Base-by-base conservation (phyloP, 2,888 invertebrate genomes). In the Polymixis lichenea region DNA sequence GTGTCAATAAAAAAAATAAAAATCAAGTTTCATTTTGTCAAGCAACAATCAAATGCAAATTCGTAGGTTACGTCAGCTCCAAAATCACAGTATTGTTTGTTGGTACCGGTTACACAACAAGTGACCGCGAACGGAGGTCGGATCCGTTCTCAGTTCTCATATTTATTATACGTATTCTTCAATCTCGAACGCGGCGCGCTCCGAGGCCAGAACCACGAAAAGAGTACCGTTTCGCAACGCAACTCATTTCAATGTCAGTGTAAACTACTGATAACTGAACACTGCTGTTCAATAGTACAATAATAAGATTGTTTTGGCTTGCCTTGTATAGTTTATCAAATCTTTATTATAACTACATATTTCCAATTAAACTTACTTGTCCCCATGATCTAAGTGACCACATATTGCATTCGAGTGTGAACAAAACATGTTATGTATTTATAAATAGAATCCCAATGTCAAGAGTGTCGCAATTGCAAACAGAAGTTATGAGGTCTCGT, bases 91-190 rank as follows among this genome's bases (percentile, higher is more conserved):
- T 93, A 95, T 95, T 96, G 96, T 96, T 93, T 94, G 95, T 95
- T 93, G 92, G 88, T 89, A 89, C 84, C 86, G 89, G 91, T 96
- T 95, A 95, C 95, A 94, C 95, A 96, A 96, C 90, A 77, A 86
- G 91, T 93, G 96, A 94, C 96, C 96, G 95, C 95, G 94, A 96
- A 95, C 92, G 89, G 91, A 96, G 96, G 96, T 95, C 95, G 94
- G 92, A 91, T 95, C 92, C 94, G 95, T 95, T 96, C 72, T 72
- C 28, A 32, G 76, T 78, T 76, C 96, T 95, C 95, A 95, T 96
- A 95, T 95, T 95, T 95, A 95, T 94, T 94, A 94, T 94, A 95
- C 94, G 95, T 95, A 95, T 95, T 96, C 96, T 95, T 96, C 95
- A 94, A 95, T 96, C 95, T 95, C 92, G 90, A 91, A 91, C 90